phyloP scores from a whole-genome alignment of 2,797 vertebrate species.

The Cryptoblepharus egeriae region DNA sequence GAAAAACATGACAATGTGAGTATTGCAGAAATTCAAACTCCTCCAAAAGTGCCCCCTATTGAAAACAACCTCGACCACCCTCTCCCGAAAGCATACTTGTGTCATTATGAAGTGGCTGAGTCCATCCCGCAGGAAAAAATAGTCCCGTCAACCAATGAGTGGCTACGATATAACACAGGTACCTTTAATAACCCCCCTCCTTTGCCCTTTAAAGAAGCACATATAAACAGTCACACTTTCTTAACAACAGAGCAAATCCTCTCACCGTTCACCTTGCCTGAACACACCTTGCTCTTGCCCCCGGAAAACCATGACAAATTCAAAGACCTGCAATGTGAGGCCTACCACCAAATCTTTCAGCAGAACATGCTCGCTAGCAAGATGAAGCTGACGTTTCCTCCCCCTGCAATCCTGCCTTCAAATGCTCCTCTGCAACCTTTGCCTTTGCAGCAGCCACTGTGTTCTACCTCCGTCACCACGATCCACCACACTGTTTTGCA shows the following conservation, averaged over 20 bases:
- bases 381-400: slow-evolving; percentile 78
- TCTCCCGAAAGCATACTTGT: slow-evolving; percentile 65
- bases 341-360: slow-evolving; percentile 78
- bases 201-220: slow-evolving; percentile 76
- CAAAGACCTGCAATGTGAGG: slow-evolving; percentile 76
- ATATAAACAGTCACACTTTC: slow-evolving; percentile 67
- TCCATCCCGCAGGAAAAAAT: slow-evolving; percentile 63
- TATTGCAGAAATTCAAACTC: slow-evolving; percentile 54
- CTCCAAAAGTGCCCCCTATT: slow-evolving; percentile 51
- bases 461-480: slow-evolving; percentile 82
- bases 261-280: slow-evolving; percentile 71
- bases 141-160: slow-evolving; percentile 58
- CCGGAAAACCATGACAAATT: slow-evolving; percentile 77
- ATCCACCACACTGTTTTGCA: slow-evolving; percentile 84
- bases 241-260: slow-evolving; percentile 72
- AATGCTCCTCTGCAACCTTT: slow-evolving; percentile 75
- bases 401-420: slow-evolving; percentile 54
- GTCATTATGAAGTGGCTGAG: slow-evolving; percentile 70
- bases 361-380: slow-evolving; percentile 77
- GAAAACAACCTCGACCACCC: slow-evolving; percentile 60
- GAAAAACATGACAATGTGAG: slow-evolving; percentile 46
- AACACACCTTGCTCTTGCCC: slow-evolving; percentile 76
- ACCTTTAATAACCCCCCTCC: slow-evolving; percentile 70
- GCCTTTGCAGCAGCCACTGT: slow-evolving; percentile 76
- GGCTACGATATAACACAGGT: slow-evolving; percentile 71